phyloP scores from a whole-genome alignment of 2,888 invertebrate species.

The Perizoma flavofasciatum region DNA sequence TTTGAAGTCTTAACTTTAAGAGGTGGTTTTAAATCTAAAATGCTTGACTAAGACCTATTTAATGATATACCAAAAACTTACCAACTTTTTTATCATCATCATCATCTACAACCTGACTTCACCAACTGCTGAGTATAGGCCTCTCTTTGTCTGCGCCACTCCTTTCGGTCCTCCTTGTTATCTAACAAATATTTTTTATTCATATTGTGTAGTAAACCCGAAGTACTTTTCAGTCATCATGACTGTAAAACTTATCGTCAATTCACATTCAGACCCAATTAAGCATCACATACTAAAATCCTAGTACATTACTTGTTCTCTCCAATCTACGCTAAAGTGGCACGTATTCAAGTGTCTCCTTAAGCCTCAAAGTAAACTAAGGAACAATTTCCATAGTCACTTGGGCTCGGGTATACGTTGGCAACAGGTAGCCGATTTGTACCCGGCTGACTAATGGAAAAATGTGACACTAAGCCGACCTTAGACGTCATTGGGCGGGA shows the following conservation, averaged over 20 bases:
- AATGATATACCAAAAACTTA: too few species aligned
- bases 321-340: slow-evolving; percentile 13
- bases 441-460: slow-evolving; percentile 70
- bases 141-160: too few species aligned
- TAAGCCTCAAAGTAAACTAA: slow-evolving; percentile 56
- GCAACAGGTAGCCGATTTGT: slow-evolving; percentile 80
- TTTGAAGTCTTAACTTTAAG: too few species aligned
- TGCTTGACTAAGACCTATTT: too few species aligned
- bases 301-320: not conserved
- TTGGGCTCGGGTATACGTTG: slow-evolving; percentile 47
- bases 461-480: slow-evolving; percentile 68
- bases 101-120: too few species aligned
- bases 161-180: too few species aligned
- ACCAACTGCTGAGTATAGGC: too few species aligned
- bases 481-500: slow-evolving; percentile 61
- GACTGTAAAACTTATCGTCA: not conserved
- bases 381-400: slow-evolving; percentile 68
- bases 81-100: too few species aligned
- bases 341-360: slow-evolving; percentile 14
- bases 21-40: too few species aligned
- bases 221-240: too few species aligned
- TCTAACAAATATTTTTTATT: too few species aligned
- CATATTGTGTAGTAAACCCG: too few species aligned
- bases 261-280: not conserved
- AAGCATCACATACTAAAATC: not conserved